Evolutionary conservation across 1,140 invertebrate species (phyloP).

Genomic region (Acarapis woodi): DNA sequence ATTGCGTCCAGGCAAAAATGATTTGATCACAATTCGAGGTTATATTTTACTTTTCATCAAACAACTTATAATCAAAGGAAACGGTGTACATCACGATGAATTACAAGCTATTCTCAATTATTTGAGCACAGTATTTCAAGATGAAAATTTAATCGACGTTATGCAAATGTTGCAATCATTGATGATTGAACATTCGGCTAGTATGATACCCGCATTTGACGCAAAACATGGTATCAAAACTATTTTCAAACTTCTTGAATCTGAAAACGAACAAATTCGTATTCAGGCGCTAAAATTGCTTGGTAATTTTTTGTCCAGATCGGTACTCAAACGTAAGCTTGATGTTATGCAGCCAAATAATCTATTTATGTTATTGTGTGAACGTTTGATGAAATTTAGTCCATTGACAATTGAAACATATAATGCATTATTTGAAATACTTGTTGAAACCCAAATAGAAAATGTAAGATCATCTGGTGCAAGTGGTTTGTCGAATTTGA

Average conservation of each 20-base stretch:
- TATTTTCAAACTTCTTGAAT: constrained; percentile 82
- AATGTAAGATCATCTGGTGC: background rate
- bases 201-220: constrained; percentile 95
- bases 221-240: constrained; percentile 78
- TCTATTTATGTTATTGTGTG: constrained; percentile 78
- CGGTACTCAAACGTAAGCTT: constrained; percentile 52
- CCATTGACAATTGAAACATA: constrained; percentile 30
- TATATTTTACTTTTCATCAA: constrained; percentile 86
- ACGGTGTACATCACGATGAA: constrained; percentile 64
- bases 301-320: constrained; percentile 28
- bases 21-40: constrained; percentile 67
- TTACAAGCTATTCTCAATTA: constrained; percentile 94
- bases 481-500: background rate
- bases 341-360: constrained; percentile 96
- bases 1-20: constrained; percentile 52
- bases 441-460: constrained; percentile 6
- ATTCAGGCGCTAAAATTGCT: constrained; percentile 81
- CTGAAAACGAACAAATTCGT: constrained; percentile 75
- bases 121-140: constrained; percentile 79
- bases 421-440: constrained; percentile 79
- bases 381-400: constrained; percentile 34
- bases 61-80: constrained; percentile 81
- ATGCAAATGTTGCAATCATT: constrained; percentile 81
- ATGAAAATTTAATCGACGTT: constrained; percentile 95
- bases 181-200: constrained; percentile 90